Conservation (phyloP, 1,140 invertebrate genomes). For the Cardiocondyla obscurior region DNA sequence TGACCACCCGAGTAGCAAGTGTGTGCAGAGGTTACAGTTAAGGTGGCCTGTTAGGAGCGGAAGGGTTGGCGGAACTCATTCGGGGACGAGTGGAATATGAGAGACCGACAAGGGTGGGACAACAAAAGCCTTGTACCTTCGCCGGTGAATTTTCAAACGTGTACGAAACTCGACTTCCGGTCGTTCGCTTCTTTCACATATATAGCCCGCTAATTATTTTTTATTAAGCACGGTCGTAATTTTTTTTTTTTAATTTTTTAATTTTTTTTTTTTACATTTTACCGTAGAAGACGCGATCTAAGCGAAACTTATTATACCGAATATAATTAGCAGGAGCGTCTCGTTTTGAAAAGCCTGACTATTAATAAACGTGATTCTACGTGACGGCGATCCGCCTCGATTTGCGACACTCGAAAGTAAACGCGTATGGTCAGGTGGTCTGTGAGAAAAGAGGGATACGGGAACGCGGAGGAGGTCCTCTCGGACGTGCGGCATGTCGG, state of each 20-base stretch:
- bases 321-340: background rate
- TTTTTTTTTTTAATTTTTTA: no score
- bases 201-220: background rate
- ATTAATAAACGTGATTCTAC: background rate
- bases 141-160: constrained; percentile 4
- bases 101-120: constrained; percentile 35
- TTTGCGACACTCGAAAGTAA: constrained; percentile 22
- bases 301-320: background rate
- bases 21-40: constrained; percentile 60
- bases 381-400: background rate
- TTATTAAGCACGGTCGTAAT: background rate
- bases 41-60: constrained; percentile 61
- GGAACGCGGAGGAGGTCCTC: constrained; percentile 61
- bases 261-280: no score
- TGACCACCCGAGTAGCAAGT: constrained; percentile 56
- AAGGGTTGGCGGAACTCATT: constrained; percentile 60
- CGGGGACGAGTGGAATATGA: constrained; percentile 55
- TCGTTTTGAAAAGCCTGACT: background rate
- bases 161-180: constrained; percentile 15
- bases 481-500: constrained; percentile 66
- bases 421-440: constrained; percentile 27
- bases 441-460: constrained; percentile 56
- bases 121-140: constrained; percentile 44
- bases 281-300: background rate
- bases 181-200: constrained; percentile 36